Evolutionary conservation across 2,797 vertebrate species (phyloP).

Genomic region (Crypturellus tataupa): DNA sequence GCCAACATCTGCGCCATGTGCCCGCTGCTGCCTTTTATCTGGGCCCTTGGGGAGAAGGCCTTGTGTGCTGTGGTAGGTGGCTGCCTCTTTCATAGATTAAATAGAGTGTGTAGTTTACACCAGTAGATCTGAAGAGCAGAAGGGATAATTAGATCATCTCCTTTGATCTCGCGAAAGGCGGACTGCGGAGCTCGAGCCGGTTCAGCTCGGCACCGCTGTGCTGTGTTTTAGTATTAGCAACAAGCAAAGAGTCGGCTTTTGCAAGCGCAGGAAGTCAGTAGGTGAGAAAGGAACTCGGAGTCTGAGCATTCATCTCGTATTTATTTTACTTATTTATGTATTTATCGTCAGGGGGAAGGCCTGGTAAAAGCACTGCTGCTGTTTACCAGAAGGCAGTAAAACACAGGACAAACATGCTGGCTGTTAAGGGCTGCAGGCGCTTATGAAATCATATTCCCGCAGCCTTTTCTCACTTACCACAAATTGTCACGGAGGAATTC

Average conservation of each 20-base stretch:
- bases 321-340: not conserved
- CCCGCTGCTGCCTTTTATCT: conserved; percentile 40
- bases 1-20: not conserved
- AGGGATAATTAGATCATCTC: conserved; percentile 38
- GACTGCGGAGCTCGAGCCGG: not conserved
- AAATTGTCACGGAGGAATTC: not conserved
- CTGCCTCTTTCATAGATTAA: conserved; percentile 53
- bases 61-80: not conserved
- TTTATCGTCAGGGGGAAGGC: not conserved
- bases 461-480: not conserved
- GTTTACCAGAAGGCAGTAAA: not conserved
- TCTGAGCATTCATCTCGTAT: not conserved
- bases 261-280: not conserved
- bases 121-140: conserved; percentile 36
- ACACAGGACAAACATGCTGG: not conserved
- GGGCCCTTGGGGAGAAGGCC: not conserved
- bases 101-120: conserved; percentile 1
- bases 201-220: not conserved
- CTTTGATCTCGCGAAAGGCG: conserved; percentile 36
- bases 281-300: not conserved
- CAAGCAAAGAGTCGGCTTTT: not conserved
- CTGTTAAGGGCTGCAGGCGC: not conserved
- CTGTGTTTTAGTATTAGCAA: not conserved
- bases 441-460: not conserved
- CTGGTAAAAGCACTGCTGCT: not conserved